These are phyloP conservation scores for Volucella zonaria DNA, from an alignment of 2,888 invertebrate species.

Conservation along the genomic window DNA sequence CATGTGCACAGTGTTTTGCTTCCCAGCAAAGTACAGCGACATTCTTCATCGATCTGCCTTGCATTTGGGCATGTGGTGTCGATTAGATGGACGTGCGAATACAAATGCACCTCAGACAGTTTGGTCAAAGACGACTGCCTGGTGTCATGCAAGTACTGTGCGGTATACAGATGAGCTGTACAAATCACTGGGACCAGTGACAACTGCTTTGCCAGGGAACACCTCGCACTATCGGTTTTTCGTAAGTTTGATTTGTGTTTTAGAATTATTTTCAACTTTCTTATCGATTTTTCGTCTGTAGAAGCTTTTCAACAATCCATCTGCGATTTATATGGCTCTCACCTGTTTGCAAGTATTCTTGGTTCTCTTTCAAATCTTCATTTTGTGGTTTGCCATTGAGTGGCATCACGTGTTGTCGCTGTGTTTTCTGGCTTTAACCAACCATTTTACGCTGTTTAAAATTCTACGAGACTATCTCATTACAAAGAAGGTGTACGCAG, in stretches of 20 bases:
- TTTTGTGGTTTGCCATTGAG: slow-evolving; percentile 90
- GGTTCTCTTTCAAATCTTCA: slow-evolving; percentile 89
- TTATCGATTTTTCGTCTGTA: slow-evolving; percentile 81
- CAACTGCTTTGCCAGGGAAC: slow-evolving; percentile 94
- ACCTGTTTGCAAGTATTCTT: slow-evolving; percentile 88
- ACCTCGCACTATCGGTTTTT: slow-evolving; percentile 91
- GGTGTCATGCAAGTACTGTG: slow-evolving; percentile 90
- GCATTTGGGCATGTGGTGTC: slow-evolving; percentile 88
- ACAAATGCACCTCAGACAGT: slow-evolving; percentile 56
- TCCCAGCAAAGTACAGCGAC: slow-evolving; percentile 90
- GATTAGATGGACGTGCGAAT: slow-evolving; percentile 77
- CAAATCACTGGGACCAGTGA: slow-evolving; percentile 89
- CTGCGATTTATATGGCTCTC: slow-evolving; percentile 88
- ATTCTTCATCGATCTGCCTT: slow-evolving; percentile 93
- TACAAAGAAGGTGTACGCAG: slow-evolving; percentile 89
- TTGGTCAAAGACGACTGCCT: slow-evolving; percentile 86
- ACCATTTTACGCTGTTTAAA: slow-evolving; percentile 96
- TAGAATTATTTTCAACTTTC: background rate
- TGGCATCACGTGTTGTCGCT: slow-evolving; percentile 97
- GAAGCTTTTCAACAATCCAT: slow-evolving; percentile 94
- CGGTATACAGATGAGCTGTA: slow-evolving; percentile 89
- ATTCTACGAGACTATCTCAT: slow-evolving; percentile 93
- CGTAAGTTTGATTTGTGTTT: slow-evolving; percentile 85
- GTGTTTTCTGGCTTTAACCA: slow-evolving; percentile 92
- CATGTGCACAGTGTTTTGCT: slow-evolving; percentile 88